A percentile compares a stretch with the other conserved stretches of the same genome.
These are phyloP conservation scores for Phthorimaea operculella DNA, from an alignment of 1,140 invertebrate genomes.

Conservation along the genomic window DNA sequence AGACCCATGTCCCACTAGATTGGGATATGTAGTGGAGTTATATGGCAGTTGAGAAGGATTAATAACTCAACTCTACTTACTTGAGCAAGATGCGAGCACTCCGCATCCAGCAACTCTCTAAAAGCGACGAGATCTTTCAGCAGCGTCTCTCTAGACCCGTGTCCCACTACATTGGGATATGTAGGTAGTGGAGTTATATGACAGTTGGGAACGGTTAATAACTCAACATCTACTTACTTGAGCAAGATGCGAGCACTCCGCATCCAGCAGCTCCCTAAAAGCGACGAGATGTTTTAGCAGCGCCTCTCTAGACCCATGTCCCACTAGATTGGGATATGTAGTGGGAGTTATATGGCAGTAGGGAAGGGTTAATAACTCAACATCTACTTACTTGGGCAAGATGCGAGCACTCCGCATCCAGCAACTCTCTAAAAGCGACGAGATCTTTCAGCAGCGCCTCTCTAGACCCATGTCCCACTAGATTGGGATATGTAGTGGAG, in stretches of 20 bases:
- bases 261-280: no score
- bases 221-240: no score
- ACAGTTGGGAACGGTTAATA: constrained; percentile 73
- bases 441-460: constrained; percentile 76
- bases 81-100: constrained; percentile 83
- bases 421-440: no score
- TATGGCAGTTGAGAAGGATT: constrained; percentile 76
- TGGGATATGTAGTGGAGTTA: constrained; percentile 87
- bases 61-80: no score
- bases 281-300: constrained; percentile 81
- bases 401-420: no score
- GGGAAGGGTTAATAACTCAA: no score
- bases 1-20: constrained; percentile 76
- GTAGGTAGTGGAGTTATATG: constrained; percentile 87
- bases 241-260: no score
- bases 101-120: constrained; percentile 86
- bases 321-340: constrained; percentile 85
- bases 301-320: constrained; percentile 73
- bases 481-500: constrained; percentile 85
- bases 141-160: constrained; percentile 74
- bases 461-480: constrained; percentile 74
- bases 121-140: no score
- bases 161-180: constrained; percentile 83
- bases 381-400: no score
- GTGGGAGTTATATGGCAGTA: constrained; percentile 82